phyloP scores from a whole-genome alignment of 2,888 invertebrate genomes.

The Microctonus hyperodae region DNA sequence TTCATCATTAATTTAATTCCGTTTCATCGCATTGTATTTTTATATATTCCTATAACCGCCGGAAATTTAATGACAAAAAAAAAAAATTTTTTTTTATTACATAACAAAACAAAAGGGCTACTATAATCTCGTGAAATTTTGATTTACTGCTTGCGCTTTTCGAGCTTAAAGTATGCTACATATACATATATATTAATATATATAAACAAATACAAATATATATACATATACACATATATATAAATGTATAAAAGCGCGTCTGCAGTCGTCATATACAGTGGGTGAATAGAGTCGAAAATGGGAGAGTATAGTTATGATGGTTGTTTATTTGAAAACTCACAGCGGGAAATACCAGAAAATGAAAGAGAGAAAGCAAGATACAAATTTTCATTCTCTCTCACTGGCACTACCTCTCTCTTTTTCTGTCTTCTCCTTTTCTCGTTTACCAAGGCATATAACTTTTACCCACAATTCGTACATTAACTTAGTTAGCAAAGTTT shows the following conservation, averaged over 20 bases:
- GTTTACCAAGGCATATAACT: conserved; percentile 31
- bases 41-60: background rate
- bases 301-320: conserved; percentile 28
- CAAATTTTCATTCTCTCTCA: background rate
- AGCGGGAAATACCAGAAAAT: background rate
- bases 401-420: background rate
- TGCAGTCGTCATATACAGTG: background rate
- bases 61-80: background rate
- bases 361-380: background rate
- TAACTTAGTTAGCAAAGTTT: conserved; percentile 38
- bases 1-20: background rate
- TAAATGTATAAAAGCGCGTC: conserved; percentile 8
- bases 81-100: background rate
- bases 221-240: background rate
- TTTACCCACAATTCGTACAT: conserved; percentile 38
- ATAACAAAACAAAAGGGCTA: background rate
- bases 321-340: conserved; percentile 30
- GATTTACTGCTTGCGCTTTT: conserved; percentile 13
- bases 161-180: background rate
- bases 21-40: background rate
- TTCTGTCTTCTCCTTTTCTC: background rate
- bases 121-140: conserved; percentile 22
- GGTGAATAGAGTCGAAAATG: conserved; percentile 17
- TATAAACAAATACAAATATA: background rate
- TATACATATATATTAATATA: background rate